These are phyloP conservation scores for Triplophysa siluroides DNA, from an alignment of 2,113 vertebrate genomes.

Conservation along the genomic window DNA sequence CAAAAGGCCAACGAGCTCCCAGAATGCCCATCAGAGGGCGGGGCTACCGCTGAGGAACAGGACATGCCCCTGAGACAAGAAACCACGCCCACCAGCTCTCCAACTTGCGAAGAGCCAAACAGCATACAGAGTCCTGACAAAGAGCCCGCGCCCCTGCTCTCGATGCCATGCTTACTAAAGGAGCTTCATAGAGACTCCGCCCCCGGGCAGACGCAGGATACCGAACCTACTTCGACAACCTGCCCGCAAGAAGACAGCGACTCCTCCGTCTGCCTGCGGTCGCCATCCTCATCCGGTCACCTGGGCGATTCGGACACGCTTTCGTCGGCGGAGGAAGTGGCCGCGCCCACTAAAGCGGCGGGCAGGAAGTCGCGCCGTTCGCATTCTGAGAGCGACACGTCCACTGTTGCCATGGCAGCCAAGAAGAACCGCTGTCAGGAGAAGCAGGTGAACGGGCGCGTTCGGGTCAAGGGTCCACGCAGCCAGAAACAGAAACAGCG, in stretches of 20 bases:
- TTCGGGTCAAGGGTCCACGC: conserved; percentile 85
- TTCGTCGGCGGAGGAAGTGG: conserved; percentile 89
- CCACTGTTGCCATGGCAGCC: conserved; percentile 87
- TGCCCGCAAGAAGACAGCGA: conserved; percentile 88
- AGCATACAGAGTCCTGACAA: conserved; percentile 75
- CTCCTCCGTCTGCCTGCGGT: conserved; percentile 95
- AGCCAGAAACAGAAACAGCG: conserved; percentile 98
- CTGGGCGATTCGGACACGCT: conserved; percentile 94
- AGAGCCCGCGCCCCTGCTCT: conserved; percentile 76
- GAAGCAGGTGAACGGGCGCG: conserved; percentile 87
- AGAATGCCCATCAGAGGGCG: conserved; percentile 77
- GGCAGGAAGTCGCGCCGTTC: conserved; percentile 88
- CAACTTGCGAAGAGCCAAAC: conserved; percentile 75
- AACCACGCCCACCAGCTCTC: conserved; percentile 71
- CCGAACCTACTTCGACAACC: conserved; percentile 80
- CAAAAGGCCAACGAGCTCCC: conserved; percentile 85
- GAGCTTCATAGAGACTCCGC: conserved; percentile 91
- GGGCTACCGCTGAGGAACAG: conserved; percentile 73
- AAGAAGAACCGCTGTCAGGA: conserved; percentile 95
- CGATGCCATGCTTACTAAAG: conserved; percentile 95
- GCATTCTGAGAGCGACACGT: conserved; percentile 88
- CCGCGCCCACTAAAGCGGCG: conserved; percentile 60
- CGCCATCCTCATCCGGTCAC: conserved; percentile 95
- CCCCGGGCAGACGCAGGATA: conserved; percentile 86
- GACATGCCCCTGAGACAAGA: conserved; percentile 80